Evolutionary conservation across 2,113 vertebrate genomes (phyloP).

Genomic region (Trematocara nigrifrons): DNA sequence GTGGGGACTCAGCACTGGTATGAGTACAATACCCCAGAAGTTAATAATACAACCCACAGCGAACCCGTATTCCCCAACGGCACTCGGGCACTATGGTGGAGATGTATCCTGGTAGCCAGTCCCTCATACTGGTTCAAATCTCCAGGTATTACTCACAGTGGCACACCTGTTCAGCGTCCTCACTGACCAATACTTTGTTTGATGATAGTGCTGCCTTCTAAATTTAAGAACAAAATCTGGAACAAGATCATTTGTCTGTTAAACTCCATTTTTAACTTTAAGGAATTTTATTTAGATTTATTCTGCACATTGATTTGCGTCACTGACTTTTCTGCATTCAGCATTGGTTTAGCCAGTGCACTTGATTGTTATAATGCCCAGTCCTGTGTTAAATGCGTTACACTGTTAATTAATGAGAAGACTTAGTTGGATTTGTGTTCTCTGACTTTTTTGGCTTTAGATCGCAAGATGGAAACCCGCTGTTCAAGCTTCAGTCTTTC

Average conservation of each 20-base stretch:
- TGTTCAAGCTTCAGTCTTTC: conserved; percentile 86
- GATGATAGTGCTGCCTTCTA: background rate
- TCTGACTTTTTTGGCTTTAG: conserved; percentile 49
- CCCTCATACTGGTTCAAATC: conserved; percentile 74
- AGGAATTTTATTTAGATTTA: background rate
- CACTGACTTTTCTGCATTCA: background rate
- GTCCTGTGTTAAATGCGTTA: background rate
- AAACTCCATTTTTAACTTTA: background rate
- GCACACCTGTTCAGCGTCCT: background rate
- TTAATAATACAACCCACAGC: conserved; percentile 77
- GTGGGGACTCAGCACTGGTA: conserved; percentile 95
- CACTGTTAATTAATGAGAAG: background rate
- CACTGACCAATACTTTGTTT: background rate
- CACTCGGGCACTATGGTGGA: conserved; percentile 88
- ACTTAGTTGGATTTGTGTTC: background rate
- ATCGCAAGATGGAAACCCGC: conserved; percentile 72
- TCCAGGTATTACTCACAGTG: conserved; percentile 68
- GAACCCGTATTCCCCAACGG: conserved; percentile 82
- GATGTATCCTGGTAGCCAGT: conserved; percentile 79
- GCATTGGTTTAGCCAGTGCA: background rate
- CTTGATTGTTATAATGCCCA: background rate
- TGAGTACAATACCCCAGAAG: conserved; percentile 83
- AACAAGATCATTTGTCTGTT: background rate
- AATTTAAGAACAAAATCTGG: background rate
- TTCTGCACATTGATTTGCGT: background rate